Evolutionary conservation across 2,113 vertebrate genomes (phyloP).

Genomic region (Tangachromis dhanisi): DNA sequence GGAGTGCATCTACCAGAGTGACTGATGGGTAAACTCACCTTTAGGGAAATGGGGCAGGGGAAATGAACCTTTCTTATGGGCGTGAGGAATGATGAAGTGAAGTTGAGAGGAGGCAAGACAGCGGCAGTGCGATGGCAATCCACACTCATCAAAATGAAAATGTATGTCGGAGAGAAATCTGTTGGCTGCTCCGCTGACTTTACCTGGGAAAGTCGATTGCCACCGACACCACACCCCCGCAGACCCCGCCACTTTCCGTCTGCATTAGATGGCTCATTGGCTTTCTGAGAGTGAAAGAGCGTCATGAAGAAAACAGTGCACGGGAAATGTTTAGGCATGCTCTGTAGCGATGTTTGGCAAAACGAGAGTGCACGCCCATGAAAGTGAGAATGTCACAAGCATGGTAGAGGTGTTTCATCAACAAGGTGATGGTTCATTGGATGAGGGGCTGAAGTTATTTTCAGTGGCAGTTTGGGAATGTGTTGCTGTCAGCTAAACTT

Average conservation of each 20-base stretch:
- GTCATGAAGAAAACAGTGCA: background rate
- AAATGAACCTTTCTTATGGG: slow-evolving; percentile 35
- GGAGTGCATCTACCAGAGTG: background rate
- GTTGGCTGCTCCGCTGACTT: slow-evolving; percentile 36
- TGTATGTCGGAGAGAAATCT: slow-evolving; percentile 16
- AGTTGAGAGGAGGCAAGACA: slow-evolving; percentile 18
- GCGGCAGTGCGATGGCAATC: slow-evolving; percentile 1
- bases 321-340: background rate
- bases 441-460: slow-evolving; percentile 6
- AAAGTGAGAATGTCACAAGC: slow-evolving; percentile 32
- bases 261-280: slow-evolving; percentile 45
- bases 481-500: slow-evolving; percentile 27
- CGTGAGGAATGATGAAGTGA: slow-evolving; percentile 34
- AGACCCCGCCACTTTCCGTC: background rate
- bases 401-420: slow-evolving; percentile 31
- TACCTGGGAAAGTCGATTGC: slow-evolving; percentile 36
- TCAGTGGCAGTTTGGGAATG: background rate
- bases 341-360: slow-evolving; percentile 4
- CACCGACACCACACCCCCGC: background rate
- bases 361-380: background rate
- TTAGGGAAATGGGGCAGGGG: slow-evolving; percentile 32
- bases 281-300: slow-evolving; percentile 12
- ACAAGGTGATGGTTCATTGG: slow-evolving; percentile 9
- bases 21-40: slow-evolving; percentile 30
- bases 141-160: slow-evolving; percentile 38